phyloP scores from a whole-genome alignment of 1,140 invertebrate genomes.

The Microvelia longipes region DNA sequence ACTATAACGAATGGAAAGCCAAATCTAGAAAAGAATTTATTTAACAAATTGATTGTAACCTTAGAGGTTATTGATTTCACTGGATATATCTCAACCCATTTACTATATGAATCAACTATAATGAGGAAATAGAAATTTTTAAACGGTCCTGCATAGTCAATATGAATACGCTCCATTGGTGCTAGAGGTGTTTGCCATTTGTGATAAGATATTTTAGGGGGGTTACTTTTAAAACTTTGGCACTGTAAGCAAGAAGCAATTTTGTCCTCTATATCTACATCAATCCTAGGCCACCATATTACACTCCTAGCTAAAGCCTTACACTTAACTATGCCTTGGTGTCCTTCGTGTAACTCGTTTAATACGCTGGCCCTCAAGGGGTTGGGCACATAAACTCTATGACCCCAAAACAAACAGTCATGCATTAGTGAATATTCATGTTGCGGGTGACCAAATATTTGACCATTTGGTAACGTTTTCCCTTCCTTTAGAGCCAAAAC shows the following conservation, averaged over 20 bases:
- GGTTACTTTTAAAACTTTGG: background rate
- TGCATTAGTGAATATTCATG: background rate
- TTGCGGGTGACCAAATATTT: background rate
- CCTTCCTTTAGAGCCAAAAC: background rate
- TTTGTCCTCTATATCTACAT: background rate
- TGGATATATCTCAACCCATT: slow-evolving; percentile 9
- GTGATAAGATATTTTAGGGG: background rate
- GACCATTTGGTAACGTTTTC: background rate
- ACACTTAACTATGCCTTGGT: background rate
- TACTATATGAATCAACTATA: slow-evolving; percentile 3
- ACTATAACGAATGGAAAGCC: too few species aligned
- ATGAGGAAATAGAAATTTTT: background rate
- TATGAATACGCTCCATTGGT: slow-evolving; percentile 4
- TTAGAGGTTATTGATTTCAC: too few species aligned
- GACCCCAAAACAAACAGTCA: background rate
- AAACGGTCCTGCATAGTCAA: slow-evolving; percentile 4
- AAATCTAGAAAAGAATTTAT: too few species aligned
- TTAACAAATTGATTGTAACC: too few species aligned
- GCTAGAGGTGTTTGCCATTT: slow-evolving; percentile 1
- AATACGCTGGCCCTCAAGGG: background rate
- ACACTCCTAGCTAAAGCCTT: background rate
- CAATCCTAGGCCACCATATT: background rate
- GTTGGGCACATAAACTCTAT: background rate
- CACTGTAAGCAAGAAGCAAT: background rate
- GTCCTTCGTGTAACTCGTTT: background rate